A percentile compares a stretch with the other conserved stretches of the same genome.
Evolutionary conservation across 1,140 invertebrate genomes (phyloP).

Genomic region (Lutraria rhynchaena): DNA sequence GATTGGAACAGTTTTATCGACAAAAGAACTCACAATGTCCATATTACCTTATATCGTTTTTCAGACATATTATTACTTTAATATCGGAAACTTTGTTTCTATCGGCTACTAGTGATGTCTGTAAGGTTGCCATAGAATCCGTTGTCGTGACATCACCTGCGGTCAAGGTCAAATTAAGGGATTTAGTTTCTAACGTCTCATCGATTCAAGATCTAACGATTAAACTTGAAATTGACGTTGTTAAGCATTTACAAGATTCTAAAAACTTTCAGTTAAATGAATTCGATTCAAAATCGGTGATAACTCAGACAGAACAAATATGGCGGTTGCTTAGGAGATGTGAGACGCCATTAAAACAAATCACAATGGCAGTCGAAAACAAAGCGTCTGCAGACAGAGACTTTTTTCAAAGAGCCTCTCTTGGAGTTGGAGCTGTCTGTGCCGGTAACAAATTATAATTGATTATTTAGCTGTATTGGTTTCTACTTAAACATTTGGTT

Average conservation of each 20-base stretch:
- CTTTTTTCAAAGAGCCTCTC: conserved; percentile 49
- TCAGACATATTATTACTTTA: conserved; percentile 46
- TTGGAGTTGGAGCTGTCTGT: conserved; percentile 49
- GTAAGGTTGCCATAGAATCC: conserved; percentile 47
- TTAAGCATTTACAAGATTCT: conserved; percentile 26
- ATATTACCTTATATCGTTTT: conserved; percentile 50
- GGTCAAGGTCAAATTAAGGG: conserved; percentile 46
- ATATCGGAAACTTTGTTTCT: conserved; percentile 54
- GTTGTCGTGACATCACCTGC: conserved; percentile 48
- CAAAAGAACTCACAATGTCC: conserved; percentile 38
- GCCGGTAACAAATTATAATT: conserved; percentile 48
- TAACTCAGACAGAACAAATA: conserved; percentile 54
- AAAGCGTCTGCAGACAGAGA: conserved; percentile 40
- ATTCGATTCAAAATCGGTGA: conserved; percentile 45
- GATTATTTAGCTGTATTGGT: no score
- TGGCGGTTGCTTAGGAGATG: conserved; percentile 39
- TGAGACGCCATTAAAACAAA: conserved; percentile 22
- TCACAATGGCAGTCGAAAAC: conserved; percentile 42
- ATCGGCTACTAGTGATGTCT: conserved; percentile 48
- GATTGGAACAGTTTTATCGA: conserved; percentile 39
- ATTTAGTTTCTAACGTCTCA: conserved; percentile 25
- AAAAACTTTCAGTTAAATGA: conserved; percentile 34
- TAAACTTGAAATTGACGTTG: conserved; percentile 44
- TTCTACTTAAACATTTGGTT: no score
- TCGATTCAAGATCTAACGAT: conserved; percentile 41